A percentile compares a stretch with the other conserved stretches of the same genome.
These are phyloP conservation scores for Eospalax fontanierii DNA, from an alignment of 2,797 vertebrate genomes.

Conservation along the genomic window DNA sequence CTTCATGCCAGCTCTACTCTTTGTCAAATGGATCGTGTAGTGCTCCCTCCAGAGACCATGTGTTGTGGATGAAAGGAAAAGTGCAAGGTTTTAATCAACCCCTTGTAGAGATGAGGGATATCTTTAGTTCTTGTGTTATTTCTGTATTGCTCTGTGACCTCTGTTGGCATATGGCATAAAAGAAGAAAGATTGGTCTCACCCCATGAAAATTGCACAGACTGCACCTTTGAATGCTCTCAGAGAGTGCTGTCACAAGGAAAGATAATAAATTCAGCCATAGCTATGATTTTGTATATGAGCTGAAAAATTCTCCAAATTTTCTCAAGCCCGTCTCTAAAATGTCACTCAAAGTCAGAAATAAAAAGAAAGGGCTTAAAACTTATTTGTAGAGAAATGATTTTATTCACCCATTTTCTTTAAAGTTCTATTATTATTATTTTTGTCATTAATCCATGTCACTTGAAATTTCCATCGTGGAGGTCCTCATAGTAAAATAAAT, in stretches of 20 bases:
- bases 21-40: not conserved
- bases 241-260: not conserved
- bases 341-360: conserved; percentile 17
- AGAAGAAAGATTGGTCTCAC: not conserved
- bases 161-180: not conserved
- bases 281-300: not conserved
- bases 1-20: not conserved
- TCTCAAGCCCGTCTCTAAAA: not conserved
- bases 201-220: not conserved
- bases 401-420: not conserved
- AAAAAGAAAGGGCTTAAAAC: conserved; percentile 16
- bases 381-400: conserved; percentile 39
- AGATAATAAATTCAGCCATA: not conserved
- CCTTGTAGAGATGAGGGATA: not conserved
- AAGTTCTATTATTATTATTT: conserved; percentile 21
- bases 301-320: conserved; percentile 12
- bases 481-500: not conserved
- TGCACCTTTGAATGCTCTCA: not conserved
- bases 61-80: not conserved
- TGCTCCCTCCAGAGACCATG: not conserved
- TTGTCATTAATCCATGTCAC: not conserved
- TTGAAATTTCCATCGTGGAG: not conserved
- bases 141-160: not conserved
- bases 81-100: not conserved
- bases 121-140: not conserved